Base-by-base conservation (phyloP, 92 coral and sea anemone genomes). In the Epizoanthus ramosus region DNA sequence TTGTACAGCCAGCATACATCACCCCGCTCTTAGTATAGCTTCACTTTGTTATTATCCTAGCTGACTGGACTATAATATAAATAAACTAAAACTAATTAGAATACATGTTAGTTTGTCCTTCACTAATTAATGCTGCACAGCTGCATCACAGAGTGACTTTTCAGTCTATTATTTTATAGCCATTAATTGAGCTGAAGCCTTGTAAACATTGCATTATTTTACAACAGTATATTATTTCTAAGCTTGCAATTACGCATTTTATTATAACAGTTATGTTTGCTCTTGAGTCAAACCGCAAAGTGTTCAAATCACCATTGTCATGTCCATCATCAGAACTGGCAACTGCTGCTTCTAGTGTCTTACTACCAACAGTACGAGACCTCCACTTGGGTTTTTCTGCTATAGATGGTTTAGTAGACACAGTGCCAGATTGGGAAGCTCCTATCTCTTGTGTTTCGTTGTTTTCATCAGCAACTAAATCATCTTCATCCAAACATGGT, bases 231-330 rank as follows among this genome's bases (percentile, higher is more conserved):
- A n/a, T 77, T 60, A 77, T 17, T 61, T 13, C n/a, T 57, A 33
- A 9, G 81, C 81, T 15, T 59, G 39, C 61, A 19, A 24, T 35
- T 45, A 24, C 19, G 13, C 68, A 12, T 57, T 25, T 75, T 35
- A 18, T 18, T 16, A 19, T 19, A 16, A 60, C 45, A 60, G 23
- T 35, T 14, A 37, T 60, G 68, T 52, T 61, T 63, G 22, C 5
- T 10, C 56, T 61, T 56, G 43, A n/a, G 66, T 5, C 70, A 77
- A 75, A 60, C 8, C 14, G 82, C 82, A 77, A 77, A 61, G 54
- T 77, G 33, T 77, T 77, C 23, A 31, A 77, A 77, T 77, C 82
- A 77, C 82, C 82, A 77, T 77, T 77, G 63, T 77, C 71, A 10
- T 22, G 71, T 60, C 82, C 82, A 21, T 41, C 41, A 37, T 77